phyloP scores from a whole-genome alignment of 2,113 vertebrate genomes.

The Columba janthina region DNA sequence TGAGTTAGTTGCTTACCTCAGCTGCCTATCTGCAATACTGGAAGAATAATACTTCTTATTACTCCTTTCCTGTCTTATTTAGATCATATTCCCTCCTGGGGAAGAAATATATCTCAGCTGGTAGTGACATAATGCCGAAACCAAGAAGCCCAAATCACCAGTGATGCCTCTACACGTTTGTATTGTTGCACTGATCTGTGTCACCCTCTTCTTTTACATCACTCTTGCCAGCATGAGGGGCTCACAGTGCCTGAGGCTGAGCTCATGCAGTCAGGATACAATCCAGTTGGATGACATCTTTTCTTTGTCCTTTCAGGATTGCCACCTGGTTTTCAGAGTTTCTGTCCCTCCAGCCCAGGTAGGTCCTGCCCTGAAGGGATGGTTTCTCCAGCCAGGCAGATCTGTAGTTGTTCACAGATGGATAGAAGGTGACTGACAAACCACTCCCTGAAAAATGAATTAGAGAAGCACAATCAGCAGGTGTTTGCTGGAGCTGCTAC shows the following conservation, averaged over 20 bases:
- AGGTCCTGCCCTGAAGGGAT: background rate
- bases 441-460: background rate
- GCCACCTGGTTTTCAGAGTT: background rate
- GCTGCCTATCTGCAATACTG: background rate
- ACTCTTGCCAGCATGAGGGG: background rate
- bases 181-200: background rate
- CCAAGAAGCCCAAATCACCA: background rate
- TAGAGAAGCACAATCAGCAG: background rate
- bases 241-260: background rate
- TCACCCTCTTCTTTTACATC: background rate
- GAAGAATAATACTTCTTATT: constrained; percentile 1
- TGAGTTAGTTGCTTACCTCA: constrained; percentile 5
- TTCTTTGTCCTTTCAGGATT: background rate
- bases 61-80: background rate
- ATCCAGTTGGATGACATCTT: background rate
- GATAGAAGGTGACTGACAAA: background rate
- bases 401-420: background rate
- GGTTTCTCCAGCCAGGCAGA: background rate
- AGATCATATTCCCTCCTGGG: background rate
- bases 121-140: background rate
- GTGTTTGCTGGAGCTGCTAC: background rate
- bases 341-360: background rate
- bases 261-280: background rate
- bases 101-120: background rate
- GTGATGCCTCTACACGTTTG: background rate